phyloP scores from a whole-genome alignment of 2,797 vertebrate genomes.

The Cossypha niveicapilla region DNA sequence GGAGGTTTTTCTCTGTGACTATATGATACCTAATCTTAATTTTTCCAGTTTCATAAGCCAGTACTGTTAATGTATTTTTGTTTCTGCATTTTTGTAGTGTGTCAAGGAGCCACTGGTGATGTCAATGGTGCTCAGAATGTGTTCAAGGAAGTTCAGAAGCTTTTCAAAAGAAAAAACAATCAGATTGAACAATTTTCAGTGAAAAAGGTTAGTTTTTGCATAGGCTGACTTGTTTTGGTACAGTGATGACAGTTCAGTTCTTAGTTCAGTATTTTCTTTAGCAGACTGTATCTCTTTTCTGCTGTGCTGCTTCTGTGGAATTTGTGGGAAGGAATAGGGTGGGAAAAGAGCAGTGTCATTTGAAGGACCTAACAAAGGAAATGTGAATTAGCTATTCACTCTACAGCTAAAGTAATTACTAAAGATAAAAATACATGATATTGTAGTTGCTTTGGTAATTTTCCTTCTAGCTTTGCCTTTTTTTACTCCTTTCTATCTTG shows the following conservation, averaged over 20 bases:
- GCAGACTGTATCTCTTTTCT: background rate
- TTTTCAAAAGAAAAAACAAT: constrained; percentile 97
- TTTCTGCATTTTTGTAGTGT: constrained; percentile 77
- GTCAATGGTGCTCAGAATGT: constrained; percentile 83
- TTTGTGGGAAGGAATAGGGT: background rate
- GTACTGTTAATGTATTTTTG: background rate
- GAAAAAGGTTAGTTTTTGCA: constrained; percentile 79
- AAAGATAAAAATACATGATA: background rate
- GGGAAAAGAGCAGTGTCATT: background rate
- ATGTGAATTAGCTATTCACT: background rate
- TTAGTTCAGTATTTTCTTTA: background rate
- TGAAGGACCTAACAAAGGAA: background rate
- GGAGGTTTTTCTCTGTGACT: background rate
- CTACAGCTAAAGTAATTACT: background rate
- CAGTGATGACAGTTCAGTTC: background rate
- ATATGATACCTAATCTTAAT: background rate
- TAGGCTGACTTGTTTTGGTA: background rate
- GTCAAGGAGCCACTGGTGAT: constrained; percentile 92
- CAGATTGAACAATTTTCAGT: constrained; percentile 96
- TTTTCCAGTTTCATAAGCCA: background rate
- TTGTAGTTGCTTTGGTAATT: background rate
- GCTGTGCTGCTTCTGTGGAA: background rate
- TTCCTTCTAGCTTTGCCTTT: background rate
- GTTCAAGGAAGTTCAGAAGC: constrained; percentile 91
- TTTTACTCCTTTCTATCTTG: background rate